These are phyloP conservation scores for Psittacula cyanocephala DNA, from an alignment of 2,113 vertebrate species.

Conservation along the genomic window DNA sequence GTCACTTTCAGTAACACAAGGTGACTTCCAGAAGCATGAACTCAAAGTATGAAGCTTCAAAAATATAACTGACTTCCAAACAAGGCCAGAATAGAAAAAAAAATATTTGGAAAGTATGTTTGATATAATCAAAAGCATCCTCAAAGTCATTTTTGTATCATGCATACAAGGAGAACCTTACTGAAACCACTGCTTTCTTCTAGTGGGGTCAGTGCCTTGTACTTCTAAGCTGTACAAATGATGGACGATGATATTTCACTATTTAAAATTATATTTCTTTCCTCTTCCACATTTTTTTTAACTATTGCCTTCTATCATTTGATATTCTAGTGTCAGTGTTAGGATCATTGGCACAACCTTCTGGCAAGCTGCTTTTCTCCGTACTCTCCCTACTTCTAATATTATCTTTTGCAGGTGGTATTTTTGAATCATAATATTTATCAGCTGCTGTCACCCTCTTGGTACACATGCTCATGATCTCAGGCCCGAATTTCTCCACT, in stretches of 20 bases:
- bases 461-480: background rate
- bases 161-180: background rate
- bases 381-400: constrained; percentile 1
- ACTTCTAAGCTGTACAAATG: background rate
- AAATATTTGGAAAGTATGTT: background rate
- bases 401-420: background rate
- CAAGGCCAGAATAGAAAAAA: background rate
- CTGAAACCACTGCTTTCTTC: background rate
- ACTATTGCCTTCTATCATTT: background rate
- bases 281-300: background rate
- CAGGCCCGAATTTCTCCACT: background rate
- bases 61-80: background rate
- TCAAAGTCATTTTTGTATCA: background rate
- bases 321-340: background rate
- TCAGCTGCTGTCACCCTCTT: background rate
- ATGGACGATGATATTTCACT: background rate
- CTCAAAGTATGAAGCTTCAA: background rate
- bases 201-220: background rate
- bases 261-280: background rate
- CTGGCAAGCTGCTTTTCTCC: background rate
- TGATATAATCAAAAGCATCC: background rate
- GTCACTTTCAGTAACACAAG: background rate
- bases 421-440: constrained; percentile 6
- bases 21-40: background rate
- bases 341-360: background rate